Evolutionary conservation across 2,888 invertebrate species (phyloP).

Genomic region (Polydrusus pterygomalis): DNA sequence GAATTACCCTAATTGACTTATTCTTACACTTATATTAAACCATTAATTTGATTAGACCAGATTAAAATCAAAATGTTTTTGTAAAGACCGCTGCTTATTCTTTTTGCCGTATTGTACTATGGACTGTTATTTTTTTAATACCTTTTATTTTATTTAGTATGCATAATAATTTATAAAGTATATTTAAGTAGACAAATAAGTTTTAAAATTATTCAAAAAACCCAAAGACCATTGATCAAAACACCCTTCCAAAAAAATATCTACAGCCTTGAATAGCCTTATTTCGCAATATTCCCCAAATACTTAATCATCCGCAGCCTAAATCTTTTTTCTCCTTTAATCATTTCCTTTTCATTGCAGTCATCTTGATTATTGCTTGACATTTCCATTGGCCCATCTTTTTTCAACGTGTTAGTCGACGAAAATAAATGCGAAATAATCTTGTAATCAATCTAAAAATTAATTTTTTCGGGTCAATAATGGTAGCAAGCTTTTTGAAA

Average conservation of each 20-base stretch:
- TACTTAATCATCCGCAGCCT: constrained; percentile 20
- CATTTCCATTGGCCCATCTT: constrained; percentile 37
- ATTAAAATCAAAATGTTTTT: no score
- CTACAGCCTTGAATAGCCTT: constrained; percentile 13
- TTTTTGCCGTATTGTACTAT: no score
- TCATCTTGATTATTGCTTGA: constrained; percentile 48
- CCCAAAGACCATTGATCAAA: not conserved
- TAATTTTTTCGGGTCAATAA: not conserved
- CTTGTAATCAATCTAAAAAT: constrained; percentile 32
- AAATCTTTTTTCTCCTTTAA: constrained; percentile 28
- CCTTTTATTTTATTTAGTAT: no score
- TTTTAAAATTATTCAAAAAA: not conserved
- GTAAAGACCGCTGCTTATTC: no score
- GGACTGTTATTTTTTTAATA: no score
- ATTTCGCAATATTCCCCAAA: constrained; percentile 23
- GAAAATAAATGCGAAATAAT: constrained; percentile 49
- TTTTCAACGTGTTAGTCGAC: constrained; percentile 31
- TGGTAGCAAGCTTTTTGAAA: not conserved
- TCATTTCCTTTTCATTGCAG: constrained; percentile 40
- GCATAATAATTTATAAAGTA: no score
- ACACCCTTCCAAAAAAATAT: not conserved
- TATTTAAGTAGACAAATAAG: not conserved
- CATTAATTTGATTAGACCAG: no score
- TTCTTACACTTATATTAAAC: no score
- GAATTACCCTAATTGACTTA: no score